Evolutionary conservation across 2,113 vertebrate species (phyloP).

Genomic region (Dromas ardeola): DNA sequence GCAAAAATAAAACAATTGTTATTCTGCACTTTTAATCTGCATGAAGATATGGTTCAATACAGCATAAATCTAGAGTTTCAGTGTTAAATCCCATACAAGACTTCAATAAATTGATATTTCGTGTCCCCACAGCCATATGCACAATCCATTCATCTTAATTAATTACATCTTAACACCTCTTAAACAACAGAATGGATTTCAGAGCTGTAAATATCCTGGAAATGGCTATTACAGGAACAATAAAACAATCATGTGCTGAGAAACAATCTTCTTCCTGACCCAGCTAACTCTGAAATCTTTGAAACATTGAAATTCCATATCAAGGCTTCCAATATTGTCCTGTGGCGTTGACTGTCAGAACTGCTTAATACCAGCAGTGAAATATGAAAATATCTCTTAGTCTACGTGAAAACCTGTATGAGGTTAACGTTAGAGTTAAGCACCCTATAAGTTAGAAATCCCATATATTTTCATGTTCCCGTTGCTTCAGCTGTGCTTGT

Average conservation of each 20-base stretch:
- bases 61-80: not conserved
- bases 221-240: not conserved
- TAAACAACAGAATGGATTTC: slow-evolving; percentile 17
- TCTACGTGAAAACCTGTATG: not conserved
- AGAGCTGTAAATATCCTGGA: slow-evolving; percentile 24
- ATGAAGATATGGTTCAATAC: not conserved
- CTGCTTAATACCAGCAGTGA: not conserved
- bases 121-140: not conserved
- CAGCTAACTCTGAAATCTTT: not conserved
- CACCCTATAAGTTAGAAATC: not conserved
- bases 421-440: not conserved
- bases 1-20: not conserved
- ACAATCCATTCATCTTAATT: not conserved
- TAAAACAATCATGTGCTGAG: not conserved
- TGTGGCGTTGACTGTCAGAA: slow-evolving; percentile 1
- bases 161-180: not conserved
- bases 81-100: not conserved
- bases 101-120: not conserved
- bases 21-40: not conserved
- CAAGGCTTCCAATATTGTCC: not conserved
- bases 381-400: not conserved
- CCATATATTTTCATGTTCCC: not conserved
- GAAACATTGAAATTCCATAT: slow-evolving; percentile 21
- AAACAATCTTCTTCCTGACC: not conserved
- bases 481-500: not conserved